These are phyloP conservation scores for Calvadosia cruxmelitensis DNA, from an alignment of 30 jellyfish, hydroid and myxozoan species.

Conservation along the genomic window DNA sequence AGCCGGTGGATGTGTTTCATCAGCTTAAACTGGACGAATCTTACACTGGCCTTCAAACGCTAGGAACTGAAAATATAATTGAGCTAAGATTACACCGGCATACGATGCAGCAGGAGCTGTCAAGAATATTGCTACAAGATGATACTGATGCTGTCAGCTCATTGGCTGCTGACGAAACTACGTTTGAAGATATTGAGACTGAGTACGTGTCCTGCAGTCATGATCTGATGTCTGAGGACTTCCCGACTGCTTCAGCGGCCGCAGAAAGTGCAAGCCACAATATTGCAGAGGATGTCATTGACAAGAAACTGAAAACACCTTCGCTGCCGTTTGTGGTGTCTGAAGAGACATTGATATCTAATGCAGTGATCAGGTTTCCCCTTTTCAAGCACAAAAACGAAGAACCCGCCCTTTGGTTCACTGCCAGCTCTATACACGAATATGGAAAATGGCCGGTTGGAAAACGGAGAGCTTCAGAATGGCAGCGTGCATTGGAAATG, in stretches of 20 bases:
- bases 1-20: conserved; percentile 79
- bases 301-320: no score
- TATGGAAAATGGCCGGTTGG: conserved; percentile 66
- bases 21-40: conserved; percentile 76
- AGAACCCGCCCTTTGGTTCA: conserved; percentile 15
- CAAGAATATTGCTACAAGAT: background rate
- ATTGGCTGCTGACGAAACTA: background rate
- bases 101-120: conserved; percentile 11
- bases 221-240: background rate
- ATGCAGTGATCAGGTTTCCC: conserved; percentile 30
- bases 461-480: conserved; percentile 88
- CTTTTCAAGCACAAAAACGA: conserved; percentile 14
- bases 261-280: background rate
- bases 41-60: conserved; percentile 93
- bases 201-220: background rate
- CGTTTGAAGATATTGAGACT: background rate
- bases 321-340: background rate
- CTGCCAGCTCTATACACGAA: conserved; percentile 48
- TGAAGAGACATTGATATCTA: background rate
- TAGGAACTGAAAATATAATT: conserved; percentile 82
- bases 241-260: background rate
- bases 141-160: background rate
- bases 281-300: background rate
- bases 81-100: conserved; percentile 72
- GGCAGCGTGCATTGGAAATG: conserved; percentile 74